A percentile compares a stretch with the other conserved stretches of the same genome.
Evolutionary conservation across 2,888 invertebrate genomes (phyloP).

Genomic region (Resseliella maxima): DNA sequence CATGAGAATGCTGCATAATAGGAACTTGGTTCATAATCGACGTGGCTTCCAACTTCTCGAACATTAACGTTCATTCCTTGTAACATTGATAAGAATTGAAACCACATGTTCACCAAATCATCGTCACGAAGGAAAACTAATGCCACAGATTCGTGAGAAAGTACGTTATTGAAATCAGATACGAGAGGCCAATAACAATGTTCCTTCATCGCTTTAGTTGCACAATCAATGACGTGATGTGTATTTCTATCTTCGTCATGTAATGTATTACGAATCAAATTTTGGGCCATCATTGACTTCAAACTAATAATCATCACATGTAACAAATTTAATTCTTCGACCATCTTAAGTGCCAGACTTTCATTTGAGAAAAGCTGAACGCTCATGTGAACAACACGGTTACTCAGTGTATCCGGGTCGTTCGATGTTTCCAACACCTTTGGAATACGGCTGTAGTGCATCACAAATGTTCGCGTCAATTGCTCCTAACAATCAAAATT

Average conservation of each 20-base stretch:
- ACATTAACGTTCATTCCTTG: slow-evolving; percentile 99
- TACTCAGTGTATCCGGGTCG: slow-evolving; percentile 92
- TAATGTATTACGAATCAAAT: slow-evolving; percentile 86
- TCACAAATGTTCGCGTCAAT: slow-evolving; percentile 92
- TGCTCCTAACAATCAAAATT: slow-evolving; percentile 75
- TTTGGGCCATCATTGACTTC: slow-evolving; percentile 92
- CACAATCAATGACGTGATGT: slow-evolving; percentile 94
- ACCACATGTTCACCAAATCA: slow-evolving; percentile 94
- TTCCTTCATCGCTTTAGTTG: slow-evolving; percentile 92
- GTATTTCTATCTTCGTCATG: slow-evolving; percentile 82
- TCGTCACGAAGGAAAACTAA: slow-evolving; percentile 89
- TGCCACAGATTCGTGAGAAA: slow-evolving; percentile 93
- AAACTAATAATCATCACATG: slow-evolving; percentile 93
- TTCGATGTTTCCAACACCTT: slow-evolving; percentile 86
- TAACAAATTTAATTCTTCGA: slow-evolving; percentile 86
- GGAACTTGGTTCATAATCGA: slow-evolving; percentile 96
- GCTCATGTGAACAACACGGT: slow-evolving; percentile 96
- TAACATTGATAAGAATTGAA: slow-evolving; percentile 91
- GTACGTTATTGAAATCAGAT: slow-evolving; percentile 94
- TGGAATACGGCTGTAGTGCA: slow-evolving; percentile 95
- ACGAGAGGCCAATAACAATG: slow-evolving; percentile 99
- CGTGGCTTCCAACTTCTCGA: slow-evolving; percentile 88
- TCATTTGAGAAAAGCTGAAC: slow-evolving; percentile 97
- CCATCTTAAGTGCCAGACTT: slow-evolving; percentile 89
- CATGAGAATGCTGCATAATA: slow-evolving; percentile 98